Evolutionary conservation across 2,797 vertebrate species (phyloP).

Genomic region (Tapirus indicus): DNA sequence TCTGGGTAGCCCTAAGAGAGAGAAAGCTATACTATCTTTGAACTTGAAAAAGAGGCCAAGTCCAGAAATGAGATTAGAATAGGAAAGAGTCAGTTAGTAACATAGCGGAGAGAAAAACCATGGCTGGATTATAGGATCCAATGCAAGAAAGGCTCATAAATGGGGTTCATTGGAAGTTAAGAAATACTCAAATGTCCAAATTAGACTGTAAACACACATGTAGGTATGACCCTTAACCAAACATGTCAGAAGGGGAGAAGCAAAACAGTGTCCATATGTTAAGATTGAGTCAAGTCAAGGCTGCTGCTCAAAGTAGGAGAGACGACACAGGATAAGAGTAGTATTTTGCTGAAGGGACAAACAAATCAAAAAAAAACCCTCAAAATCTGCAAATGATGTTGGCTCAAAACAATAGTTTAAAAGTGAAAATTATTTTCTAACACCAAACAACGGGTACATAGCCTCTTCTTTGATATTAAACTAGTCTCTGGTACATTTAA

Average conservation of each 20-base stretch:
- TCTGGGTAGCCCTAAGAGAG: background rate
- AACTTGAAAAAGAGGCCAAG: background rate
- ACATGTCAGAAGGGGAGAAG: background rate
- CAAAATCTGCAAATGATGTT: background rate
- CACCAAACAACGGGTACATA: background rate
- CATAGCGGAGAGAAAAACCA: background rate
- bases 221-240: background rate
- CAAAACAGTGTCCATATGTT: background rate
- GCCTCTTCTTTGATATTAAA: background rate
- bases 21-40: background rate
- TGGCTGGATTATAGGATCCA: background rate
- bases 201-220: background rate
- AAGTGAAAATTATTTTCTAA: background rate
- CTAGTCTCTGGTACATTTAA: background rate
- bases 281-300: background rate
- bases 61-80: background rate
- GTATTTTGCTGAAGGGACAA: background rate
- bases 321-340: background rate
- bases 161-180: background rate
- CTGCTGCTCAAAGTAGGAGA: background rate
- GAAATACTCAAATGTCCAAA: background rate
- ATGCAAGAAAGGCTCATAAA: background rate
- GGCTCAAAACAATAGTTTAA: background rate
- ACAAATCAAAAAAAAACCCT: background rate
- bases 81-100: background rate